Evolutionary conservation across 2,888 invertebrate genomes (phyloP).

Genomic region (Leucophenga montana): DNA sequence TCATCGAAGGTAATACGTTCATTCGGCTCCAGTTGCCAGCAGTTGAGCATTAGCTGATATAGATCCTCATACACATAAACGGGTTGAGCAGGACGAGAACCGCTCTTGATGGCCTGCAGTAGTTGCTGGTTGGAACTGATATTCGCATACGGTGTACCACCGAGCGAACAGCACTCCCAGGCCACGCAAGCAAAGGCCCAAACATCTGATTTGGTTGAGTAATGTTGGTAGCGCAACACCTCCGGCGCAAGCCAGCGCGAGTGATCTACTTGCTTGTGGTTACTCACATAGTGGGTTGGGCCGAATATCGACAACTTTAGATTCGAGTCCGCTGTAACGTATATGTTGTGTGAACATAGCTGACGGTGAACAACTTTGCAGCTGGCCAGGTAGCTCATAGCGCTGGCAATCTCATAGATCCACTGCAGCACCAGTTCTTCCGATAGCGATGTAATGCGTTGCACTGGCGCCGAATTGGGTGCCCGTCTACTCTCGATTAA

Average conservation of each 20-base stretch:
- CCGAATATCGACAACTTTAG: slow-evolving; percentile 86
- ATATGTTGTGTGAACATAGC: slow-evolving; percentile 82
- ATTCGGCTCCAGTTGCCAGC: slow-evolving; percentile 88
- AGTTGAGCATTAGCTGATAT: slow-evolving; percentile 86
- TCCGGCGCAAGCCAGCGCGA: slow-evolving; percentile 88
- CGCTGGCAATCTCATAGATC: slow-evolving; percentile 80
- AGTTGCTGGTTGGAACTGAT: slow-evolving; percentile 80
- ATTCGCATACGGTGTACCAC: slow-evolving; percentile 84
- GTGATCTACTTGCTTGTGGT: slow-evolving; percentile 80
- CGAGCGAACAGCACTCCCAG: slow-evolving; percentile 88
- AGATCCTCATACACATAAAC: slow-evolving; percentile 84
- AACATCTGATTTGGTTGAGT: slow-evolving; percentile 82
- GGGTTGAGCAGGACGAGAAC: slow-evolving; percentile 83
- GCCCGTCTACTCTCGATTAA: slow-evolving; percentile 77
- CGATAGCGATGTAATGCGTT: slow-evolving; percentile 76
- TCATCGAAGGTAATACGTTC: slow-evolving; percentile 84
- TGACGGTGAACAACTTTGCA: slow-evolving; percentile 83
- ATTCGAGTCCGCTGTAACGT: slow-evolving; percentile 78
- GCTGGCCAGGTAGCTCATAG: slow-evolving; percentile 81
- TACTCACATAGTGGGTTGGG: slow-evolving; percentile 79
- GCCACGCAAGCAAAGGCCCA: slow-evolving; percentile 89
- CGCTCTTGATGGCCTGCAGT: slow-evolving; percentile 79
- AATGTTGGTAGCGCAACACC: slow-evolving; percentile 80
- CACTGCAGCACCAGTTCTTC: slow-evolving; percentile 79
- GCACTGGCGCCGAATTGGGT: slow-evolving; percentile 54